Conservation (phyloP, 2,113 vertebrate genomes). For the Seriola rivoliana region DNA sequence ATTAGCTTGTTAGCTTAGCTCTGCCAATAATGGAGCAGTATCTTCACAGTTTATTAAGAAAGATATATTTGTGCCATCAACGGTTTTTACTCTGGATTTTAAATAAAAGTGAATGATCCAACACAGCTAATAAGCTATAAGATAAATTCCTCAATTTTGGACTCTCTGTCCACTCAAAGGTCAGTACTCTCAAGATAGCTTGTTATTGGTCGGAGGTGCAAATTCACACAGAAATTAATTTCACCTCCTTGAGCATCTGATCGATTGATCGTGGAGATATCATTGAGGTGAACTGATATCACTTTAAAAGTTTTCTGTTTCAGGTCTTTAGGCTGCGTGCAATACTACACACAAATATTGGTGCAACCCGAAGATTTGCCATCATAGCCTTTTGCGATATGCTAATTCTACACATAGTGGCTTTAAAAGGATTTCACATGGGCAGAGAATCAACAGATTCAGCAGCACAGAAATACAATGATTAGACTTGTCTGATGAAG, state of each 20-base stretch:
- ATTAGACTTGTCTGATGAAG: background rate
- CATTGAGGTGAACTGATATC: too few species aligned
- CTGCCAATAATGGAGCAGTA: background rate
- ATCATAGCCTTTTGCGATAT: background rate
- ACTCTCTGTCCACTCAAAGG: background rate
- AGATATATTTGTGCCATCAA: background rate
- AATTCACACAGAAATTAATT: background rate
- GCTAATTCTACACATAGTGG: constrained; percentile 7
- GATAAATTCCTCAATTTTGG: too few species aligned
- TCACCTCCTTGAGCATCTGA: background rate
- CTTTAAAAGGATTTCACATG: constrained; percentile 19
- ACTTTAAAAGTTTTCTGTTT: too few species aligned
- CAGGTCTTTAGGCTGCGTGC: too few species aligned
- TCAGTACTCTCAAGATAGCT: background rate
- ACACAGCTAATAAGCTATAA: background rate
- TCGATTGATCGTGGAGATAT: background rate
- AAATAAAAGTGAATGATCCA: background rate
- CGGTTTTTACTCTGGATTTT: background rate
- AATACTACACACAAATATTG: too few species aligned
- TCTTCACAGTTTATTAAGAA: background rate
- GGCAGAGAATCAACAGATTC: constrained; percentile 1
- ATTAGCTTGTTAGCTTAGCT: background rate
- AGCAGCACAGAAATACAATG: constrained; percentile 17
- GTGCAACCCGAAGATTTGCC: background rate
- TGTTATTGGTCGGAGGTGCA: background rate